Evolutionary conservation across 2,113 vertebrate genomes (phyloP), one percentile per base, ranked within the genome.

Genomic region (Pheucticus melanocephalus): DNA sequence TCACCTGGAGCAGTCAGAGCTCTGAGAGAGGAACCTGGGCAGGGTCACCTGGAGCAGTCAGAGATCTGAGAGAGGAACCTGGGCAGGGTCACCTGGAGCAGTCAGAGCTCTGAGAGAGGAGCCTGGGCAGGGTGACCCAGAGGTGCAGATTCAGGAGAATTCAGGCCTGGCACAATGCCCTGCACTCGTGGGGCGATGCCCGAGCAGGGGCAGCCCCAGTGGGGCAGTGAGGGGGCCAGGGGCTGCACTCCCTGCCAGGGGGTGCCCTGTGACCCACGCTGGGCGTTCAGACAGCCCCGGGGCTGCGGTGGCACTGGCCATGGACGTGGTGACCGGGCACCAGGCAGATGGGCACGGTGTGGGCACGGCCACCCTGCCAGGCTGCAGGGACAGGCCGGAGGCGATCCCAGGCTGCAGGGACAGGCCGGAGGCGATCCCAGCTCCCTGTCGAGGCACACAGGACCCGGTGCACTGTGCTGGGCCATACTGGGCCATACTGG

Each of bases 101-200:
- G 17, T 13, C 13, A 40, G 11, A 47, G 21, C 3, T 47, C 11
- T 22, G 21, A 22, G 45, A 47, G 45, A 47, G 45, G 45, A 47
- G 15, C 48, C 47, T 9, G 5, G 42, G 30, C 53, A 69, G 53
- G 18, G 53, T 40, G n/a, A 13, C 35, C 35, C 8, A 42, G 42
- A 48, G 78, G 23, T 47, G 47, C 0, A 6, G 24, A 31, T n/a
- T 16, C 4, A 0, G 25, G n/a, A 33, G 10, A n/a, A n/a, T n/a
- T n/a, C n/a, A 27, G 15, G 47, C 6, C 33, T 8, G 1, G 2
- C 28, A 30, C 0, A 0, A 8, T 31, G 44, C 24, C 59, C 75
- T 4, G 3, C 10, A 2, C 22, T 15, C 0, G 0, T 2, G 23
- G 37, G 68, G 19, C 0, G 0, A 15, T 7, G 53, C 9, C 45